Conservation (phyloP, 2,888 invertebrate species). For the Perizoma flavofasciatum region DNA sequence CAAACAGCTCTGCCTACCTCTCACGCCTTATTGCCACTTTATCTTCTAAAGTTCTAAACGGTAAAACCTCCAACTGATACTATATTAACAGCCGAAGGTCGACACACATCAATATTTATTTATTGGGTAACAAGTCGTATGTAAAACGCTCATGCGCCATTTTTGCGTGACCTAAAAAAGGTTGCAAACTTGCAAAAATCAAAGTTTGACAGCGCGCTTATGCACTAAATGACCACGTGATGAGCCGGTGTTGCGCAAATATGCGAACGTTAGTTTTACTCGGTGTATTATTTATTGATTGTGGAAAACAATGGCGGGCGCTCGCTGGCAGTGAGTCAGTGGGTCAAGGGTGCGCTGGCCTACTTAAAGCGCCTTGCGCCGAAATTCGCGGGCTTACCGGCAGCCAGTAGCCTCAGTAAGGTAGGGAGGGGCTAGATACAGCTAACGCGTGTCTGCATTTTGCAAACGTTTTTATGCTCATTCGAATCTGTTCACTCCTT, state of each 20-base stretch:
- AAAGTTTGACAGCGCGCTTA: slow-evolving; percentile 59
- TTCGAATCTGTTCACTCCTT: slow-evolving; percentile 15
- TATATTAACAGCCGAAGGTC: slow-evolving; percentile 60
- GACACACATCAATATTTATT: slow-evolving; percentile 58
- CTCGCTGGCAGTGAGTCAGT: slow-evolving; percentile 81
- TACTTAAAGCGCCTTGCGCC: slow-evolving; percentile 77
- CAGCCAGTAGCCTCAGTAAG: slow-evolving; percentile 77
- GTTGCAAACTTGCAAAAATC: slow-evolving; percentile 50
- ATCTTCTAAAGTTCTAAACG: slow-evolving; percentile 34
- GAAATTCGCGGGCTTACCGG: slow-evolving; percentile 76
- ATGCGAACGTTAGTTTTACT: slow-evolving; percentile 69
- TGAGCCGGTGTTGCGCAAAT: slow-evolving; percentile 72
- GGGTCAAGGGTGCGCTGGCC: slow-evolving; percentile 80
- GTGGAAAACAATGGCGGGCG: slow-evolving; percentile 81
- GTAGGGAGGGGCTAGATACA: slow-evolving; percentile 57
- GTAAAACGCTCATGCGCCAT: slow-evolving; percentile 41
- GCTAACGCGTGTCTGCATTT: slow-evolving; percentile 24
- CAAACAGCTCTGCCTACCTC: not conserved
- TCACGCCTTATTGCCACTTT: slow-evolving; percentile 11
- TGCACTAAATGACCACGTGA: slow-evolving; percentile 56
- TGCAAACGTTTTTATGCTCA: slow-evolving; percentile 22
- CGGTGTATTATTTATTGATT: slow-evolving; percentile 82
- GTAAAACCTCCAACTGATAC: slow-evolving; percentile 54
- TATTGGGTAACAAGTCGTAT: slow-evolving; percentile 49
- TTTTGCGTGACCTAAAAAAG: slow-evolving; percentile 55